These are phyloP conservation scores for Struthidea cinerea DNA, from an alignment of 2,113 vertebrate species.

Conservation along the genomic window DNA sequence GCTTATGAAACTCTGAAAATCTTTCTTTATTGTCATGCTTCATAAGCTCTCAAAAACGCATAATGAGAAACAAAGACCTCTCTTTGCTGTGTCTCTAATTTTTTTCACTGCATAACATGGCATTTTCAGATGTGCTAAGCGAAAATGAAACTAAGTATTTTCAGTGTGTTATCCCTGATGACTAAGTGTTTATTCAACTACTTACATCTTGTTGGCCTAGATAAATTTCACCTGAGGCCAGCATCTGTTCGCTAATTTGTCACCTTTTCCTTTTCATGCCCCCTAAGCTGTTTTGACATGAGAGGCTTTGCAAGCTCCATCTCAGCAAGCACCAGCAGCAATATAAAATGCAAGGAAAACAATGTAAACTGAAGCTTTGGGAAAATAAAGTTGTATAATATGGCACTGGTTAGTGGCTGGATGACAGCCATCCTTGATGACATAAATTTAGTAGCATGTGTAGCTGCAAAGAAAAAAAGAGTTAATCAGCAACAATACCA, in stretches of 20 bases:
- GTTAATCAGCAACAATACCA: conserved; percentile 20
- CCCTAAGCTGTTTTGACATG: conserved; percentile 26
- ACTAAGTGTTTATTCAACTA: background rate
- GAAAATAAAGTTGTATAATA: conserved; percentile 50
- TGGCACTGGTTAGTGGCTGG: conserved; percentile 26
- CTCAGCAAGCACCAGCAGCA: background rate
- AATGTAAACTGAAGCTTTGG: conserved; percentile 39
- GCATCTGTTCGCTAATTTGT: conserved; percentile 12
- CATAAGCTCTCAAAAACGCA: background rate
- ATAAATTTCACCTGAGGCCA: conserved; percentile 24
- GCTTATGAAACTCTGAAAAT: background rate
- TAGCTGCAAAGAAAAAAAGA: conserved; percentile 26
- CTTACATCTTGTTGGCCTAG: background rate
- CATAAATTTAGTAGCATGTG: conserved; percentile 11
- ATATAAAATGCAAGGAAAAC: background rate
- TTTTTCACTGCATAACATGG: background rate
- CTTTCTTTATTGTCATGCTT: background rate
- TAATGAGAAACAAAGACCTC: background rate
- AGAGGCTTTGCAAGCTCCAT: background rate
- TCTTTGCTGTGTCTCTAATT: background rate
- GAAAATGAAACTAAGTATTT: background rate
- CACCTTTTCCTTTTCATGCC: conserved; percentile 21
- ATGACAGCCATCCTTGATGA: conserved; percentile 36
- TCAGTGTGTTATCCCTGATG: background rate
- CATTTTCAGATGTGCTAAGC: background rate